Evolutionary conservation across 2,797 vertebrate species (phyloP), one percentile per base, ranked within the genome.

Genomic region (Sebastes paucispinis): DNA sequence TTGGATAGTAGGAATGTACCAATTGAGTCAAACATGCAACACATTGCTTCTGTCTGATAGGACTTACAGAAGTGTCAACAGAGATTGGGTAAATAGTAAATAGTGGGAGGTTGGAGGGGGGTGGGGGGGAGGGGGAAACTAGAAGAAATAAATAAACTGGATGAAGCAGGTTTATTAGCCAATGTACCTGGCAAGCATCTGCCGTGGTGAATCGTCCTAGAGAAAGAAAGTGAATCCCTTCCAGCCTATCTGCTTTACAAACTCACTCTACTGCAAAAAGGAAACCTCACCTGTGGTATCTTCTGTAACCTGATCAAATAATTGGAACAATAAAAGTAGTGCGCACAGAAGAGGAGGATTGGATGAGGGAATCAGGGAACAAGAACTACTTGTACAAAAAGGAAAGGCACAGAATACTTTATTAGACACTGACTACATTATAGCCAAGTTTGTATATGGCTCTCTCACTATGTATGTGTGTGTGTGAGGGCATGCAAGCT

Each of bases 291-390:
- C 54, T 32, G 20, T 50, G 31, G 31, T 18, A 59, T 76, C 66
- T 52, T 39, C 69, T 78, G 18, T 78, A 74, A 80, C 73, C 65
- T 71, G 25, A 68, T 73, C 43, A 80, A 76, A 74, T 81, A 84
- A 73, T 25, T 77, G 36, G 22, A 84, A 76, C 36, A 76, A 81
- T 60, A 36, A 84, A 78, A 79, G 39, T 13, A 62, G 58, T 36
- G 63, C 50, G 63, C 24, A 60, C 16, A 69, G 27, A 85, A 7
- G 59, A 66, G 32, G 4, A 73, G 25, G 27, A 58, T 68, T 67
- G 73, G 65, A 82, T 54, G 47, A 77, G 31, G 47, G 5, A 31
- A 71, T 62, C 4, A 6, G 39, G 39, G n/a, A 83, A 52, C 32
- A 32, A 54, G 24, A 73, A 65, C 36, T 14, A 68, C 7, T 69